These are phyloP conservation scores for Oryzias melastigma DNA, from an alignment of 2,113 vertebrate genomes.

Conservation along the genomic window DNA sequence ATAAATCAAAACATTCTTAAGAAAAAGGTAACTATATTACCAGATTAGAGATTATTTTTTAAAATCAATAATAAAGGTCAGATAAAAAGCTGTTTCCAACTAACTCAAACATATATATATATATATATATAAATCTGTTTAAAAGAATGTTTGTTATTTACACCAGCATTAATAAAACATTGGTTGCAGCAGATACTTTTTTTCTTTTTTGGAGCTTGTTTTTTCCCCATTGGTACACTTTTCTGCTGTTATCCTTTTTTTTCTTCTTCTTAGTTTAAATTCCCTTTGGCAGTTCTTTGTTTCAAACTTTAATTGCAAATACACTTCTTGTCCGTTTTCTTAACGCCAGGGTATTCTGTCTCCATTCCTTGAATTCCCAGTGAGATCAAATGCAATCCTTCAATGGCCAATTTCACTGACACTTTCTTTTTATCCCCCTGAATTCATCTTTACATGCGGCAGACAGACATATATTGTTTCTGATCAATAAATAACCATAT, in stretches of 20 bases:
- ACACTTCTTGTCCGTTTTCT: slow-evolving; percentile 45
- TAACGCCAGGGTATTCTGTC: slow-evolving; percentile 66
- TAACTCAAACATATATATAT: neutral
- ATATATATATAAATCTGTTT: neutral
- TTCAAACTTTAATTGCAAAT: slow-evolving; percentile 66
- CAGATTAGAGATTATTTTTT: neutral
- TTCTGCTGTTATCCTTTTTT: slow-evolving; percentile 20
- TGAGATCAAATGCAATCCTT: slow-evolving; percentile 76
- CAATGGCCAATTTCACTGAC: slow-evolving; percentile 73
- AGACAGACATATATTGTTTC: slow-evolving; percentile 72
- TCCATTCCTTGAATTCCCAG: slow-evolving; percentile 68
- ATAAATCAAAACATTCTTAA: neutral
- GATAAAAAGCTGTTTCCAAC: neutral
- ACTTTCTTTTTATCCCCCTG: slow-evolving; percentile 64
- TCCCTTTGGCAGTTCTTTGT: slow-evolving; percentile 58
- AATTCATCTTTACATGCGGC: slow-evolving; percentile 69
- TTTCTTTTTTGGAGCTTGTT: slow-evolving; percentile 8
- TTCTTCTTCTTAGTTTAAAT: slow-evolving; percentile 43
- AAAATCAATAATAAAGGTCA: neutral
- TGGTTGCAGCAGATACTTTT: slow-evolving; percentile 3
- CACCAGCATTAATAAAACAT: slow-evolving; percentile 12
- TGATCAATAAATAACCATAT: slow-evolving; percentile 80
- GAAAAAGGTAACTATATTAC: neutral
- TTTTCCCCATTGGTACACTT: slow-evolving; percentile 29
- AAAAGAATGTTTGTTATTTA: slow-evolving; percentile 3